These are phyloP conservation scores for Adelosebastes latens DNA, from an alignment of 2,797 vertebrate species.

Conservation along the genomic window DNA sequence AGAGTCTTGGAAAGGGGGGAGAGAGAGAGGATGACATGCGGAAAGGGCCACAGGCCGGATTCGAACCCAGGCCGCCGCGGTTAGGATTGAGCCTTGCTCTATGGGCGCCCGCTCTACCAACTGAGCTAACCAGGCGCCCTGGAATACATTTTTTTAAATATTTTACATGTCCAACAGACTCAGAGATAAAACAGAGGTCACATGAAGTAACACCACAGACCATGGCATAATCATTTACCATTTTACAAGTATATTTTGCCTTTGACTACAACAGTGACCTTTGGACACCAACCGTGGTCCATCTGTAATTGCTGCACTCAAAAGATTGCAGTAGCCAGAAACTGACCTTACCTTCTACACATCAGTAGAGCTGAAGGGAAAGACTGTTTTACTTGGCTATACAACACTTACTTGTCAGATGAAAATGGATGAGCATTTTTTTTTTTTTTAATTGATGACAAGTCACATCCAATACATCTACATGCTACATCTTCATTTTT, in stretches of 20 bases:
- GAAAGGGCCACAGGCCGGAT: too few species aligned
- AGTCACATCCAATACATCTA: background rate
- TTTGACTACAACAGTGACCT: slow-evolving; percentile 22
- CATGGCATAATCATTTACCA: slow-evolving; percentile 2
- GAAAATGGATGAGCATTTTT: slow-evolving; percentile 4
- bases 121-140: too few species aligned
- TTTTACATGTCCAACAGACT: background rate
- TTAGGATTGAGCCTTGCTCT: too few species aligned
- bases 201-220: background rate
- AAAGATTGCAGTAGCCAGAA: slow-evolving; percentile 24
- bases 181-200: slow-evolving; percentile 20
- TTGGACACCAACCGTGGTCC: slow-evolving; percentile 3
- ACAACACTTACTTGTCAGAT: slow-evolving; percentile 10
- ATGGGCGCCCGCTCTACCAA: too few species aligned
- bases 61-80: too few species aligned
- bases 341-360: slow-evolving; percentile 12
- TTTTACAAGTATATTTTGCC: slow-evolving; percentile 26
- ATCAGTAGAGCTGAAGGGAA: slow-evolving; percentile 3
- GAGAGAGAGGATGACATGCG: too few species aligned
- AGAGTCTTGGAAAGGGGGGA: too few species aligned
- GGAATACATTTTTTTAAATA: too few species aligned
- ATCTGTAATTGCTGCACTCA: slow-evolving; percentile 17
- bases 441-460: background rate
- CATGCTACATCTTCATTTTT: background rate
- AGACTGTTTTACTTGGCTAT: slow-evolving; percentile 2